A percentile compares a stretch with the other conserved stretches of the same genome.
Evolutionary conservation across 2,888 invertebrate species (phyloP).

Genomic region (Oscheius sp.): DNA sequence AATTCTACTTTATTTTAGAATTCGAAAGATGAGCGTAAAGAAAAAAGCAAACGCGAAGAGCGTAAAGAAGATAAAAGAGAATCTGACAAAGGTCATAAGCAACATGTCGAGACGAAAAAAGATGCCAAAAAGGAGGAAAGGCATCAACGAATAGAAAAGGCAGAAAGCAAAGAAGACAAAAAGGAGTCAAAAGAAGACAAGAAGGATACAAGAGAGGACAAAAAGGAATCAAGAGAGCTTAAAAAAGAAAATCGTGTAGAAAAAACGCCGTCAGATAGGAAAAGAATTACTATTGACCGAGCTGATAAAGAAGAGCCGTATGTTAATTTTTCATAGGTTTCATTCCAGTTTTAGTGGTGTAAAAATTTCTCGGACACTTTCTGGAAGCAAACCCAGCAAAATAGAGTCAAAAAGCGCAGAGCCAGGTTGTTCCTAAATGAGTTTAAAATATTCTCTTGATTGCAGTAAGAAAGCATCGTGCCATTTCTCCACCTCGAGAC

Average conservation of each 20-base stretch:
- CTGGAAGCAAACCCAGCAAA: neutral
- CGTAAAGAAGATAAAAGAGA: slow-evolving; percentile 1
- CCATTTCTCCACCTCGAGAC: slow-evolving; percentile 8
- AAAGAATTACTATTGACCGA: slow-evolving; percentile 26
- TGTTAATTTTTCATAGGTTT: neutral
- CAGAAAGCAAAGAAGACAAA: too few species aligned
- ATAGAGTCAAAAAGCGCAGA: neutral
- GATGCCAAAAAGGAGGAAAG: slow-evolving; percentile 2
- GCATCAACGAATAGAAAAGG: too few species aligned
- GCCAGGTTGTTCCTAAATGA: neutral
- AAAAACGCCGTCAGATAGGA: too few species aligned
- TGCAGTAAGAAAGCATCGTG: slow-evolving; percentile 1
- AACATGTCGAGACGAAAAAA: neutral
- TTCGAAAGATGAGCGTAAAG: slow-evolving; percentile 1
- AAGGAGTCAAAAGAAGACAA: slow-evolving; percentile 12
- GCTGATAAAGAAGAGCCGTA: slow-evolving; percentile 9
- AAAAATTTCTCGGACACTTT: slow-evolving; percentile 7
- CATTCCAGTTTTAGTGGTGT: neutral
- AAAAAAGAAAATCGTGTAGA: slow-evolving; percentile 26
- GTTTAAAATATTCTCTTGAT: neutral
- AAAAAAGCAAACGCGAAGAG: neutral
- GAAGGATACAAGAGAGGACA: slow-evolving; percentile 23
- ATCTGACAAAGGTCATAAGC: neutral
- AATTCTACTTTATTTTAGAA: neutral
- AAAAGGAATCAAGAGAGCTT: neutral